phyloP scores from a whole-genome alignment of 2,113 vertebrate genomes.

The Spizaetus ornatus region DNA sequence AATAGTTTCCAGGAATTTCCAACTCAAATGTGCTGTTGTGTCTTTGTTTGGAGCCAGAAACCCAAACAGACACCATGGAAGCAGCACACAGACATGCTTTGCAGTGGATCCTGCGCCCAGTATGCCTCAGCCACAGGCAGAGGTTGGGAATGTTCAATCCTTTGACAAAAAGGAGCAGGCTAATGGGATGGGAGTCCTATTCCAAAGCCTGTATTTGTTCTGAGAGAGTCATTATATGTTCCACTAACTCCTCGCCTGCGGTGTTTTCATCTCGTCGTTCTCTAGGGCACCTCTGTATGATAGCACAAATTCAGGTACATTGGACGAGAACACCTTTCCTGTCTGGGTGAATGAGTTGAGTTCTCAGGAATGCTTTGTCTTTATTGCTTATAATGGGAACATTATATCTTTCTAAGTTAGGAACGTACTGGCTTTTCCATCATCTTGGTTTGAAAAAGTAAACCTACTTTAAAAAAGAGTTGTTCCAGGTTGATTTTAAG shows the following conservation, averaged over 20 bases:
- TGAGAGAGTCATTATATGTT: not conserved
- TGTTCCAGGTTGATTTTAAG: not conserved
- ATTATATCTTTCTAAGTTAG: not conserved
- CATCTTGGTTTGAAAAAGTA: not conserved
- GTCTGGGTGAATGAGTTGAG: not conserved
- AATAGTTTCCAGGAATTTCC: not conserved
- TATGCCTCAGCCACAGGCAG: not conserved
- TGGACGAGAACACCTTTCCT: not conserved
- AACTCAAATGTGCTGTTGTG: rapidly evolving
- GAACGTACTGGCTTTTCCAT: not conserved
- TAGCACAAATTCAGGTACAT: rapidly evolving
- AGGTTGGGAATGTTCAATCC: not conserved
- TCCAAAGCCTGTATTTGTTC: not conserved
- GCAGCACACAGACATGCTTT: not conserved
- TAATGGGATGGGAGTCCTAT: not conserved
- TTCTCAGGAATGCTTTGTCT: not conserved
- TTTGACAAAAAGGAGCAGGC: not conserved
- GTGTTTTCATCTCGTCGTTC: not conserved
- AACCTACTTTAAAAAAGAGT: not conserved
- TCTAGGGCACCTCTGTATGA: not conserved
- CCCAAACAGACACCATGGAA: not conserved
- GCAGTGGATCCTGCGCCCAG: not conserved
- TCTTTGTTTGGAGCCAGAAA: not conserved
- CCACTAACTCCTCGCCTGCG: not conserved
- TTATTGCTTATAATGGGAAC: not conserved